A percentile compares a stretch with the other conserved stretches of the same genome.
Conservation (phyloP, 2,888 invertebrate genomes). For the Malthinus flaveolus region DNA sequence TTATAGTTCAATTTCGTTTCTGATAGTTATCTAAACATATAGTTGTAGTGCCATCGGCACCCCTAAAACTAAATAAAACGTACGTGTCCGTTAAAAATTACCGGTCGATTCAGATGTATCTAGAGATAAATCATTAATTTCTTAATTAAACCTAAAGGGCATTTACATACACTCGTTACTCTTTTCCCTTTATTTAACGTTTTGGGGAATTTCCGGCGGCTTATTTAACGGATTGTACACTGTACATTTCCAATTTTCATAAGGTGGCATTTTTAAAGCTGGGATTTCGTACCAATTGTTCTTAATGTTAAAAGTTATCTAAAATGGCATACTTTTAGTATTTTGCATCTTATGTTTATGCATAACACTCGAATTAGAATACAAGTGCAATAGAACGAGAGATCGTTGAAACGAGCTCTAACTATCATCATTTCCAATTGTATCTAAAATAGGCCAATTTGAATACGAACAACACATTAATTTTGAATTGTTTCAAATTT, state of each 20-base stretch:
- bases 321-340: slow-evolving; percentile 13
- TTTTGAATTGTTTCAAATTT: slow-evolving; percentile 39
- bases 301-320: slow-evolving; percentile 4
- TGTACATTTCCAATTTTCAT: too few species aligned
- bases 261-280: too few species aligned
- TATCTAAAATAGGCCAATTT: slow-evolving; percentile 41
- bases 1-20: slow-evolving; percentile 38
- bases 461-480: slow-evolving; percentile 45
- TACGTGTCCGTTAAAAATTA: slow-evolving; percentile 15
- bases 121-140: slow-evolving; percentile 33
- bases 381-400: slow-evolving; percentile 38
- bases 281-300: background rate
- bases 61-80: slow-evolving; percentile 10
- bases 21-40: slow-evolving; percentile 13
- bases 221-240: background rate
- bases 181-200: slow-evolving; percentile 19
- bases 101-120: slow-evolving; percentile 13
- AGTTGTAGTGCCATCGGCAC: slow-evolving; percentile 4
- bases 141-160: slow-evolving; percentile 27
- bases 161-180: slow-evolving; percentile 34
- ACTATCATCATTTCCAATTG: slow-evolving; percentile 39
- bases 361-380: slow-evolving; percentile 35
- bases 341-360: slow-evolving; percentile 35
- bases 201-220: background rate
- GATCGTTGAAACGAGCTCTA: slow-evolving; percentile 35